These are phyloP conservation scores for Aegotheles bennettii DNA, from an alignment of 2,113 vertebrate genomes.

Conservation along the genomic window DNA sequence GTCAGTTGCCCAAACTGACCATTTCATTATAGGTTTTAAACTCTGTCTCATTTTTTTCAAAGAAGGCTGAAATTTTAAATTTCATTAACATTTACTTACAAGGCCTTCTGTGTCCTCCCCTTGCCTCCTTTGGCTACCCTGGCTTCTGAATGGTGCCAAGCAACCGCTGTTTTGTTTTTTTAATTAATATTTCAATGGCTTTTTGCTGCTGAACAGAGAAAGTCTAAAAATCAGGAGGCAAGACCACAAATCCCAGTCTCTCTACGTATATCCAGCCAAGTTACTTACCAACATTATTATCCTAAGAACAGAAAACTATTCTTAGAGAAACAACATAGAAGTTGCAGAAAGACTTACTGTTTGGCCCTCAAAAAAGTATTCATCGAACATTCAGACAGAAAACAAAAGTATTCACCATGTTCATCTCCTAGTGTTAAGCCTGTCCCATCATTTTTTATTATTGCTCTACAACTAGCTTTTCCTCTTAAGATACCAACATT, in stretches of 20 bases:
- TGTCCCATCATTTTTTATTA: background rate
- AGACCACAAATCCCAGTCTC: background rate
- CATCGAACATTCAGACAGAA: background rate
- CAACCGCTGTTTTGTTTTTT: background rate
- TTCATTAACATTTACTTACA: background rate
- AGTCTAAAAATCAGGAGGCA: background rate
- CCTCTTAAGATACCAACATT: background rate
- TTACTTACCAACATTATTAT: background rate
- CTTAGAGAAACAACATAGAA: background rate
- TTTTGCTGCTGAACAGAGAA: background rate
- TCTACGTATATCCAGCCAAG: background rate
- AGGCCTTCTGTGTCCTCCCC: background rate
- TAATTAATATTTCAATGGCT: background rate
- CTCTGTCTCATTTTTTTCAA: background rate
- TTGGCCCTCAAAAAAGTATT: background rate
- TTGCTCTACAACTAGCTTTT: background rate
- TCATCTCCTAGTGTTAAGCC: accelerated
- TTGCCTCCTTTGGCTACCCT: accelerated
- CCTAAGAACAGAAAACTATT: background rate
- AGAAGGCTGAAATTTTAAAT: background rate
- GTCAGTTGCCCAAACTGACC: background rate
- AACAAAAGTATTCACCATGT: background rate
- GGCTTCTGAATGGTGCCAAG: background rate
- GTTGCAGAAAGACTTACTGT: background rate
- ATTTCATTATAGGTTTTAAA: background rate